Evolutionary conservation across 2,113 vertebrate genomes (phyloP).

Genomic region (Thalassoma bifasciatum): DNA sequence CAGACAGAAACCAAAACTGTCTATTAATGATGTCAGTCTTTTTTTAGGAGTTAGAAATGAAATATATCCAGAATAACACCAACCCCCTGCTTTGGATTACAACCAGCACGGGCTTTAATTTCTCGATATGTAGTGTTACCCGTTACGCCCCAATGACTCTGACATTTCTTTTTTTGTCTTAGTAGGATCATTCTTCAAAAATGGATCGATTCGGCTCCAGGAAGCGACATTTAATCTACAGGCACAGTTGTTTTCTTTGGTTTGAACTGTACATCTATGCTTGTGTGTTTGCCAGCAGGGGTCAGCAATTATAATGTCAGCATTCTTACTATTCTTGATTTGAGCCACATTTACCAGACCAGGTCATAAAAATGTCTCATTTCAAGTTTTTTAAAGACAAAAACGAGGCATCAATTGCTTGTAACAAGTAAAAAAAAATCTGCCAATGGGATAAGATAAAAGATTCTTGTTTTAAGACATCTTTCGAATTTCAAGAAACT

Average conservation of each 20-base stretch:
- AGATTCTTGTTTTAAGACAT: too few relatives aligned
- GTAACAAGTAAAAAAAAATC: too few relatives aligned
- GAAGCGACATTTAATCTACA: constrained; percentile 2
- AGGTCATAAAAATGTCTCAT: too few relatives aligned
- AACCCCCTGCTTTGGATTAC: background rate
- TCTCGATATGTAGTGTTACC: background rate
- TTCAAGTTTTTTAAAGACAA: too few relatives aligned
- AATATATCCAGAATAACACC: background rate
- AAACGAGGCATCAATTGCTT: too few relatives aligned
- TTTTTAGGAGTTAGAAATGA: background rate
- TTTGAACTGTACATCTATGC: background rate
- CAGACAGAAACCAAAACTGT: background rate
- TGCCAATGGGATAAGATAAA: too few relatives aligned
- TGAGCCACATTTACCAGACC: too few relatives aligned
- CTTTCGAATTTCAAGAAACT: too few relatives aligned
- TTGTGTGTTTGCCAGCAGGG: constrained; percentile 32
- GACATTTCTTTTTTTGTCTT: background rate
- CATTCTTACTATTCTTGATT: too few relatives aligned
- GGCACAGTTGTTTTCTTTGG: background rate
- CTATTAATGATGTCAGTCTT: background rate
- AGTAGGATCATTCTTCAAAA: constrained; percentile 3
- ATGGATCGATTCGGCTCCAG: background rate
- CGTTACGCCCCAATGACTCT: background rate
- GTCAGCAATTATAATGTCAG: constrained; percentile 23
- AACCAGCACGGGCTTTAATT: background rate